phyloP scores from a whole-genome alignment of 2,797 vertebrate species.

The Hemibagrus guttatus region DNA sequence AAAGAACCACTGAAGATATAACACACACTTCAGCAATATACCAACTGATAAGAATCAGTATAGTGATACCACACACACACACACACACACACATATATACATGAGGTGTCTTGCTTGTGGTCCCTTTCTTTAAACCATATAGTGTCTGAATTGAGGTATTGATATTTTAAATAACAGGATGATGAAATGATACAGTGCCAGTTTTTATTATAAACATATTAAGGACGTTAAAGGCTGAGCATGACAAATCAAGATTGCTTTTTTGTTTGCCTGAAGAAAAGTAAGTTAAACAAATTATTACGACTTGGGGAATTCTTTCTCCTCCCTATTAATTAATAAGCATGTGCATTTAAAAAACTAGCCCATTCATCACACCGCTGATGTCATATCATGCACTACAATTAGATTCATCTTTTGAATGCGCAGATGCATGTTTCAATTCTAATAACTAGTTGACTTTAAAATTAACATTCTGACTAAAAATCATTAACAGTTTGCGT shows the following conservation, averaged over 20 bases:
- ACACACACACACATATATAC: not conserved
- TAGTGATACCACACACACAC: not conserved
- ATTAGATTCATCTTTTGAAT: constrained; percentile 11
- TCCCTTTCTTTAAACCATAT: constrained; percentile 11
- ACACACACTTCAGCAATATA: constrained; percentile 21
- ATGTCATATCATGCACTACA: not conserved
- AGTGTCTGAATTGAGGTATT: not conserved
- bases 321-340: constrained; percentile 54
- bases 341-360: constrained; percentile 60
- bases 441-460: constrained; percentile 29
- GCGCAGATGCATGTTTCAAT: constrained; percentile 44
- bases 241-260: constrained; percentile 28
- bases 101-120: constrained; percentile 15
- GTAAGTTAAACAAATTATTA: not conserved
- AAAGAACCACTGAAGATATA: not conserved
- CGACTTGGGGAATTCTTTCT: not conserved
- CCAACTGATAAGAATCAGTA: constrained; percentile 7
- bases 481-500: not conserved
- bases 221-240: constrained; percentile 31
- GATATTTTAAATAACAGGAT: constrained; percentile 21
- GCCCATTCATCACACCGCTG: not conserved
- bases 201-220: constrained; percentile 16
- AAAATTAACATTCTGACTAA: not conserved
- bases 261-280: constrained; percentile 23
- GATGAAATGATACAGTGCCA: constrained; percentile 8